Base-by-base conservation (phyloP, 2,888 invertebrate species). In the Brachylomia viminalis region DNA sequence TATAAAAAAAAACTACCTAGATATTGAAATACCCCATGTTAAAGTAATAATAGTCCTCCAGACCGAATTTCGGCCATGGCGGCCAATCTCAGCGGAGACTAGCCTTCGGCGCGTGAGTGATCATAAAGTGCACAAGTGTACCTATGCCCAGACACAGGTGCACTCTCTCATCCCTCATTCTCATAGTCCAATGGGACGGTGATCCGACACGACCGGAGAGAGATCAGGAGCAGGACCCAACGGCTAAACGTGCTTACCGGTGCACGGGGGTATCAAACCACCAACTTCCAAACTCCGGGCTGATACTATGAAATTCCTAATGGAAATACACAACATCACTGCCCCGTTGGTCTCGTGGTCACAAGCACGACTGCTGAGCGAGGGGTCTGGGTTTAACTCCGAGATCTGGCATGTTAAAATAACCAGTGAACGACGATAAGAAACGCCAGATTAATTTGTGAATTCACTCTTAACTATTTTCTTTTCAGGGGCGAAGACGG, bases 401-500 rank as follows among this genome's bases (percentile, higher is more conserved):
- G 27, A 56, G 27, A 27, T 56, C 27, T 5, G 54, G n/a, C 54
- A 27, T 6, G 5, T 56, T 10, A 33, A 33, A 33, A 2, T 20
- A 59, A 33, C 30, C 33, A 66, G 33, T 54, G 10, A 33, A 56
- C 23, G 11, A 52, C 15, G 7, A n/a, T n/a, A 27, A 20, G 38
- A 38, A 38, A 72, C 30, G 13, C 1, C 30, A n/a, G 7, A 58
- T 17, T 33, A 11, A n/a, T n/a, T 33, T 58, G 6, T 67, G n/a
- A 33, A 67, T 59, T n/a, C 7, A 67, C 38, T 61, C 33, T 42
- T 6, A 23, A 64, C 0, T n/a, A 17, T 64, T 77, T 72, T 72
- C 73, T 66, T 75, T 97, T 73, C 94, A 98, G 98, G 90, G 98
- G 98, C 66, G 98, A 98, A 92, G 98, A 98, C 86, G 98, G 98